Evolutionary conservation across 2,888 invertebrate genomes (phyloP).

Genomic region (Ophonus ardosiacus): DNA sequence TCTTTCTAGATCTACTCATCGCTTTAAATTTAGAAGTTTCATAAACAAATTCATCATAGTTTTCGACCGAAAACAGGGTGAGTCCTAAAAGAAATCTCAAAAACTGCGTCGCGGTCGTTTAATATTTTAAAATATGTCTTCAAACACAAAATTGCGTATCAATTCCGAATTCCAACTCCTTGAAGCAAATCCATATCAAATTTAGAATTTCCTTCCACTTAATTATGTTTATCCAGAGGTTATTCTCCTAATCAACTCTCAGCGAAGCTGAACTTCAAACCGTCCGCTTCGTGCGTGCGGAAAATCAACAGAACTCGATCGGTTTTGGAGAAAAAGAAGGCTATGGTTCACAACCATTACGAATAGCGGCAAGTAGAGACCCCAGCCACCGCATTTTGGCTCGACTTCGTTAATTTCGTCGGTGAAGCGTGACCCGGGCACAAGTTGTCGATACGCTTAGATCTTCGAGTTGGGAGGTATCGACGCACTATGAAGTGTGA

Average conservation of each 20-base stretch:
- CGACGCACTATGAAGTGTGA: neutral
- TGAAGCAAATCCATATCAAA: too few relatives aligned
- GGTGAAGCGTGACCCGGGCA: neutral
- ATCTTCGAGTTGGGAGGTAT: neutral
- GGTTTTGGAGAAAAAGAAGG: slow-evolving; percentile 46
- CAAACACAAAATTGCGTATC: too few relatives aligned
- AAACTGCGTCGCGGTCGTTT: too few relatives aligned
- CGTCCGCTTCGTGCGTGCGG: neutral
- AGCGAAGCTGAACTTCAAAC: slow-evolving; percentile 34
- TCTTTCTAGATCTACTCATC: too few relatives aligned
- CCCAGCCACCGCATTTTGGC: neutral
- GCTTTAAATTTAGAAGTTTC: too few relatives aligned
- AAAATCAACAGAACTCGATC: slow-evolving; percentile 46
- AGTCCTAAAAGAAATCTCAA: too few relatives aligned
- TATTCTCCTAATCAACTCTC: slow-evolving; percentile 2
- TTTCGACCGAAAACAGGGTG: too few relatives aligned
- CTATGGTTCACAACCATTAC: slow-evolving; percentile 20
- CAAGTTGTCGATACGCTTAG: neutral
- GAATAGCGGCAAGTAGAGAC: neutral
- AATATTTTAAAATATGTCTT: too few relatives aligned
- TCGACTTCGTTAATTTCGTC: neutral
- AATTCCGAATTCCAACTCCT: too few relatives aligned
- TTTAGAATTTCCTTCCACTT: too few relatives aligned
- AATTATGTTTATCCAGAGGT: neutral
- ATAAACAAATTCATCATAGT: too few relatives aligned